A percentile compares a stretch with the other conserved stretches of the same genome.
These are phyloP conservation scores for Entelurus aequoreus DNA, from an alignment of 2,113 vertebrate genomes.

Conservation along the genomic window DNA sequence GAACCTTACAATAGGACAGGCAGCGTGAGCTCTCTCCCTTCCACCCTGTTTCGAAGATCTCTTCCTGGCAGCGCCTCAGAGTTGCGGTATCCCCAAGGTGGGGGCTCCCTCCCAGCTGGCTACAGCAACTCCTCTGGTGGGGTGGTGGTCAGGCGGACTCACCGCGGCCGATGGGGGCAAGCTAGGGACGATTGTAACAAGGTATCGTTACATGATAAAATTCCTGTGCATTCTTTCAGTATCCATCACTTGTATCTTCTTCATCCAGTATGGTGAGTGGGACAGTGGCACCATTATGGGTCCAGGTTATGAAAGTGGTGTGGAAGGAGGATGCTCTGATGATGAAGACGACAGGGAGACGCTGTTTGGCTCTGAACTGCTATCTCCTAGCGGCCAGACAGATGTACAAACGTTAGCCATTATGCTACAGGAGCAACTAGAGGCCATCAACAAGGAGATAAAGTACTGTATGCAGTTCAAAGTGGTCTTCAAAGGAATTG, in stretches of 20 bases:
- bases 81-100: conserved; percentile 83
- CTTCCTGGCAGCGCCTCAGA: conserved; percentile 87
- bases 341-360: conserved; percentile 85
- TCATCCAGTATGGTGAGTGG: conserved; percentile 80
- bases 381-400: conserved; percentile 88
- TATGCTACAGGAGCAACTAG: conserved; percentile 91
- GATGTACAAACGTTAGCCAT: conserved; percentile 91
- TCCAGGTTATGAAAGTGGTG: conserved; percentile 77
- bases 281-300: conserved; percentile 72
- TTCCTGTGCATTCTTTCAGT: not conserved
- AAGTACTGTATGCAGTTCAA: conserved; percentile 70
- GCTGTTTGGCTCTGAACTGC: conserved; percentile 82
- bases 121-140: conserved; percentile 78
- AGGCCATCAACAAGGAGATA: conserved; percentile 93
- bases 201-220: conserved; percentile 52
- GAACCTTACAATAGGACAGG: conserved; percentile 51
- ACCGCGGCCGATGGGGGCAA: conserved; percentile 80
- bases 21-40: conserved; percentile 69
- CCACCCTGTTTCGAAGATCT: conserved; percentile 73
- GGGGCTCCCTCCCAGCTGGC: conserved; percentile 75
- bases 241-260: not conserved
- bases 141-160: conserved; percentile 76
- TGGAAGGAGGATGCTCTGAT: conserved; percentile 79
- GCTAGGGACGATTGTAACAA: conserved; percentile 79
- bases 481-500: not conserved